Base-by-base conservation (phyloP, 2,888 invertebrate species). In the Limnephilus lunatus region DNA sequence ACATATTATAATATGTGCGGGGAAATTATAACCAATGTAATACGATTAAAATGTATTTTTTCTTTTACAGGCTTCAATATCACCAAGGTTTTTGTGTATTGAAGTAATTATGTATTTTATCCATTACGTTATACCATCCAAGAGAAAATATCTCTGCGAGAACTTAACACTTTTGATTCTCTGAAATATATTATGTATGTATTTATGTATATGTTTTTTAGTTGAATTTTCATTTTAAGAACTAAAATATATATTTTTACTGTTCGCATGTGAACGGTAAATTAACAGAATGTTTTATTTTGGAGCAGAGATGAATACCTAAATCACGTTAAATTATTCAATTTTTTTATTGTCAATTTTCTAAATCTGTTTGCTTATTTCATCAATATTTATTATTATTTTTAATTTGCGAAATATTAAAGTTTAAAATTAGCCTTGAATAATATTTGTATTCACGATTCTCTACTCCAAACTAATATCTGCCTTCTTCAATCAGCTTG, bases 101-200 rank as follows among this genome's bases (percentile, higher is more conserved):
- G 87, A 87, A 87, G 87, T 53, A 53, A 3, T 87, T 30, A 11
- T 31, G 53, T 87, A 87, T 87, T 30, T 83, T 83, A 83, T 83
- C 32, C 83, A 83, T 35, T 35, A 83, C 35, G 48, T 44, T 48
- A 15, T 86, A 86, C 15, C 83, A 85, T 39, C 85, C 4, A 68
- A 68, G 85, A 85, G 85, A 68, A 87, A 48, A 53, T n/a, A n/a
- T 31, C 87, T 87, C 87, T 87, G n/a, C 31, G 53, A 87, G 87
- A 87, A 53, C 87, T 87, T 31, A 2, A 31, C 30, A 87, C 87
- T 53, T 31, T 87, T 31, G 31, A 53, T 87, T 87, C 87, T 87
- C 48, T 87, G 15, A 87, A 19, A 68, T 48, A 44, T 48, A 53
- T 48, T 86, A 44, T 87, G 31, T 87, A 87, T 87, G 87, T 87